Percentiles rank a stretch among this genome's conserved stretches.
Evolutionary conservation across 2,888 invertebrate species (phyloP).

Genomic region (Corbicula japonica): DNA sequence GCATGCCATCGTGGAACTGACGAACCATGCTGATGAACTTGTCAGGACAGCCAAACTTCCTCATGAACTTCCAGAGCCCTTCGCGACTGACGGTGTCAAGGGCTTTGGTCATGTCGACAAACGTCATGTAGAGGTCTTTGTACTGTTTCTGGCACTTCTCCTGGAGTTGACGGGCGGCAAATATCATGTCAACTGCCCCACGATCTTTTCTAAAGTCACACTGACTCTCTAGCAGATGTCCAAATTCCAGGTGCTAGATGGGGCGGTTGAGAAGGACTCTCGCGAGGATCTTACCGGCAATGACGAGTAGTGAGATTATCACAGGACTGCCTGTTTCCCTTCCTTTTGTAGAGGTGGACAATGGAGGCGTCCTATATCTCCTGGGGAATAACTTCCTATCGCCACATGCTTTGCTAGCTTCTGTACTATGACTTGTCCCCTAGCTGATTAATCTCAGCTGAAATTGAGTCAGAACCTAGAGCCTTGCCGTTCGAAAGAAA

Average conservation of each 20-base stretch:
- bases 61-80: slow-evolving; percentile 7
- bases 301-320: background rate
- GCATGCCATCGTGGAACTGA: background rate
- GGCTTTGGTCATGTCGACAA: slow-evolving; percentile 24
- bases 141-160: slow-evolving; percentile 45
- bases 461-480: too few relatives aligned
- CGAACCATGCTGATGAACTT: background rate
- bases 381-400: too few relatives aligned
- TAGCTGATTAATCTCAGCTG: too few relatives aligned
- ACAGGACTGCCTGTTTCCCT: background rate
- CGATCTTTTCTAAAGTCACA: background rate
- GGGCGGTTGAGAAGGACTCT: slow-evolving; percentile 14
- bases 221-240: slow-evolving; percentile 6
- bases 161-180: slow-evolving; percentile 39
- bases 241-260: background rate
- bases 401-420: too few relatives aligned
- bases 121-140: background rate
- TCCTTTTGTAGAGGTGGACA: too few relatives aligned
- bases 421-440: too few relatives aligned
- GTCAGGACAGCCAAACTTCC: slow-evolving; percentile 3
- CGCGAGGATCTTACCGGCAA: slow-evolving; percentile 5
- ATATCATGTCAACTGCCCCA: slow-evolving; percentile 18
- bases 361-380: too few relatives aligned
- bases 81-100: slow-evolving; percentile 27
- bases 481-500: too few relatives aligned